Evolutionary conservation across 2,113 vertebrate genomes (phyloP).

Genomic region (Rafetus swinhoei): DNA sequence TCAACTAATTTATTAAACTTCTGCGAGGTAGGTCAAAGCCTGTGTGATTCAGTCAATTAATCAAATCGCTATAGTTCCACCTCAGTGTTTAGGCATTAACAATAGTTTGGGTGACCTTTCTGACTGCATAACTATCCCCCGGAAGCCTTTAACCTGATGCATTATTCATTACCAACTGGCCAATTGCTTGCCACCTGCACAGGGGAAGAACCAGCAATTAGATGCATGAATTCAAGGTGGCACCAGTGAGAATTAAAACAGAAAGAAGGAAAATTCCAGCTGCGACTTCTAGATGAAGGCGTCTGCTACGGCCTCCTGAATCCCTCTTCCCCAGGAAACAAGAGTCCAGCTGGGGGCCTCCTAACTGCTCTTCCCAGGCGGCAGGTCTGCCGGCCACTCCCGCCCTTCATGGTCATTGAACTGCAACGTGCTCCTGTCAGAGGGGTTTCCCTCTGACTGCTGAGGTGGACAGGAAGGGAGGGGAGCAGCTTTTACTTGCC

Average conservation of each 20-base stretch:
- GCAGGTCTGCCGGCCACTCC: neutral
- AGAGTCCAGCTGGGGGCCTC: neutral
- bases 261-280: neutral
- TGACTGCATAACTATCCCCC: conserved; percentile 53
- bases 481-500: neutral
- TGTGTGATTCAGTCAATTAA: conserved; percentile 69
- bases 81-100: conserved; percentile 33
- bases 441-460: neutral
- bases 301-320: neutral
- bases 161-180: conserved; percentile 54
- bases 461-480: neutral
- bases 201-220: neutral
- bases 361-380: neutral
- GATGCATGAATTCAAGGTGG: neutral
- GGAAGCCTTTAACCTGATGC: conserved; percentile 53
- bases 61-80: conserved; percentile 51
- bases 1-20: conserved; percentile 71
- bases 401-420: accelerated
- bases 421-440: neutral
- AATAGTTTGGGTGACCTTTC: conserved; percentile 68
- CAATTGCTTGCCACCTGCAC: conserved; percentile 13
- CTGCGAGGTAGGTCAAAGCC: conserved; percentile 63
- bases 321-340: neutral
- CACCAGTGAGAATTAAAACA: neutral
- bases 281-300: neutral